These are phyloP conservation scores for Naja naja DNA, from an alignment of 2,113 vertebrate species.

Conservation along the genomic window DNA sequence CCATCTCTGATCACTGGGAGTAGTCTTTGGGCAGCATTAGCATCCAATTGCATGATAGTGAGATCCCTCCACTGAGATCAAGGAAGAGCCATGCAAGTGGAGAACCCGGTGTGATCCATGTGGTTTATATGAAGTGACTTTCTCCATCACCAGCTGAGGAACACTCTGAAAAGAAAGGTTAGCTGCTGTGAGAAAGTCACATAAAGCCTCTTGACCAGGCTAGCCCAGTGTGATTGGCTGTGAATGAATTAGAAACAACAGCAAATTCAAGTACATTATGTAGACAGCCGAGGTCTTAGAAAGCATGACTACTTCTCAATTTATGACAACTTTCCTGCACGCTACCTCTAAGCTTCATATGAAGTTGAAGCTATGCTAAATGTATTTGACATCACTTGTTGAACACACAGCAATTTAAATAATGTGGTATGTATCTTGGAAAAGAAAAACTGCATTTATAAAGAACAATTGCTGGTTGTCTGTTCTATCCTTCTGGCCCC, in stretches of 20 bases:
- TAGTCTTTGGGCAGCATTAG: neutral
- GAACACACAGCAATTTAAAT: neutral
- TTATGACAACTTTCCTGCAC: neutral
- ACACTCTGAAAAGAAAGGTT: neutral
- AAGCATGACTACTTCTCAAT: neutral
- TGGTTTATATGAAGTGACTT: neutral
- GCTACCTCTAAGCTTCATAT: neutral
- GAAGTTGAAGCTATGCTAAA: neutral
- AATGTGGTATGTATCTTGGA: neutral
- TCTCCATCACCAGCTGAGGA: neutral
- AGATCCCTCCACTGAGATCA: neutral
- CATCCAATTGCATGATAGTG: neutral
- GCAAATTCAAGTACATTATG: neutral
- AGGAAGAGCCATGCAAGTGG: neutral
- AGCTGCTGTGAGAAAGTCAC: neutral
- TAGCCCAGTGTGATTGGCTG: neutral
- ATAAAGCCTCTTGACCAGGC: neutral
- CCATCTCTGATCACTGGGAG: neutral
- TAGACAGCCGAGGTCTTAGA: neutral
- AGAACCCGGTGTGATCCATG: neutral
- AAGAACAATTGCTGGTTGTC: neutral
- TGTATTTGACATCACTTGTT: neutral
- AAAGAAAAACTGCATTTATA: slow-evolving; percentile 7
- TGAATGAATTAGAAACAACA: neutral
- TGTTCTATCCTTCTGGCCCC: neutral